Evolutionary conservation across 2,888 invertebrate genomes (phyloP), one percentile per base, ranked within the genome.

Genomic region (Perizoma affinitatum): DNA sequence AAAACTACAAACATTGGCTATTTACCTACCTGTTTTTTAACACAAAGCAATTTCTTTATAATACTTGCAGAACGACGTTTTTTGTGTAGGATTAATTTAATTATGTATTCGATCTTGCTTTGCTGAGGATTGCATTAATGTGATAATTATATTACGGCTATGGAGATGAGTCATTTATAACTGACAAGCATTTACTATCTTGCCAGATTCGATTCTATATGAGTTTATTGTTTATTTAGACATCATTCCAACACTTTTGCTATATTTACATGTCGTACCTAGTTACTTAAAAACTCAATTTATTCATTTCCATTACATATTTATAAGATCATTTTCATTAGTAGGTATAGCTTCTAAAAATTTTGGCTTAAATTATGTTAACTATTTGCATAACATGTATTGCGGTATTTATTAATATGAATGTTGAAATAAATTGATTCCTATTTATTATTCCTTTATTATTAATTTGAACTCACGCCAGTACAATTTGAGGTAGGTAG

Each of bases 351-450:
- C 60, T 62, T 61, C 66, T 70, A 70, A 48, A 74, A 78, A 74
- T 72, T 74, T 60, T 69, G 65, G 67, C 69, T 55, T 70, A 68
- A 69, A 64, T 68, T 54, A 58, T 61, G 43, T 61, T 3, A 61
- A 52, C 55, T 55, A 56, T 3, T 22, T 10, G 63, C 51, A 68
- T 62, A 58, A 67, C 69, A 62, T 63, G 69, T 72, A 65, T n/a
- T 76, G 73, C 69, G 72, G 71, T 79, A 79, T 81, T 79, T 78
- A 59, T 63, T 50, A 46, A 60, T 80, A 76, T 81, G 76, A 73
- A 76, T 78, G 78, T 83, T 79, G 60, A 82, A 84, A 80, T 79
- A 82, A 79, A 79, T 70, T 70, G 63, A 73, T 69, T 68, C 67
- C 68, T 69, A 65, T 57, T 63, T 60, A 43, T 57, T 50, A 53